phyloP scores from a whole-genome alignment of 2,797 vertebrate species.

The Caiman crocodilus region DNA sequence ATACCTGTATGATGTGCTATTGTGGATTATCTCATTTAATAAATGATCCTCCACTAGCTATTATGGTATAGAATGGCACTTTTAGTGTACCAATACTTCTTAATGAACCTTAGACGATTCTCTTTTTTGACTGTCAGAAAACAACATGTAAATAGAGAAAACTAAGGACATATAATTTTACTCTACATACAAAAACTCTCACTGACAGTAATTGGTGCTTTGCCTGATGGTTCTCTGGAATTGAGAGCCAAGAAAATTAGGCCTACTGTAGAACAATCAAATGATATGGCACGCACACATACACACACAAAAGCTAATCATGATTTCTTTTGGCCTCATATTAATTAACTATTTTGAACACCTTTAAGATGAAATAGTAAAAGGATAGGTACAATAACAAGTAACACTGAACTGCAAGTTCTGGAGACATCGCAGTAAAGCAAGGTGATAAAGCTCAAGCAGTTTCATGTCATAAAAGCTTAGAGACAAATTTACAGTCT shows the following conservation, averaged over 20 bases:
- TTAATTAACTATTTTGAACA: constrained; percentile 1
- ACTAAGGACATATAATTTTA: background rate
- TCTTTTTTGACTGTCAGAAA: background rate
- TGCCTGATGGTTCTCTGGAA: background rate
- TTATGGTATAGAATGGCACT: background rate
- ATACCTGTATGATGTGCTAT: background rate
- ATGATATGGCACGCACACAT: background rate
- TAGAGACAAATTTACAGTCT: background rate
- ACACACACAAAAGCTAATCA: background rate
- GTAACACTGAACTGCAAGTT: constrained; percentile 6
- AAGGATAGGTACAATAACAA: background rate
- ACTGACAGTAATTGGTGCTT: background rate
- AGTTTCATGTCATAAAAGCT: constrained; percentile 4
- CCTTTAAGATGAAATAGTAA: background rate
- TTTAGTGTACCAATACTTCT: background rate
- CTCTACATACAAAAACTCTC: background rate
- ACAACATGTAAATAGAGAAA: background rate
- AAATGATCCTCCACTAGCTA: background rate
- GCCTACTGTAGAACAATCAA: background rate
- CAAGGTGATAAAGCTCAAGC: background rate
- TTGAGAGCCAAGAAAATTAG: background rate
- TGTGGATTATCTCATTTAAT: background rate
- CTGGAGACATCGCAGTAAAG: constrained; percentile 9
- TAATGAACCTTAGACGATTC: background rate
- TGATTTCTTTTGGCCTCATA: background rate